Conservation (phyloP, 2,888 invertebrate genomes). For the Drosophila stalkeri region DNA sequence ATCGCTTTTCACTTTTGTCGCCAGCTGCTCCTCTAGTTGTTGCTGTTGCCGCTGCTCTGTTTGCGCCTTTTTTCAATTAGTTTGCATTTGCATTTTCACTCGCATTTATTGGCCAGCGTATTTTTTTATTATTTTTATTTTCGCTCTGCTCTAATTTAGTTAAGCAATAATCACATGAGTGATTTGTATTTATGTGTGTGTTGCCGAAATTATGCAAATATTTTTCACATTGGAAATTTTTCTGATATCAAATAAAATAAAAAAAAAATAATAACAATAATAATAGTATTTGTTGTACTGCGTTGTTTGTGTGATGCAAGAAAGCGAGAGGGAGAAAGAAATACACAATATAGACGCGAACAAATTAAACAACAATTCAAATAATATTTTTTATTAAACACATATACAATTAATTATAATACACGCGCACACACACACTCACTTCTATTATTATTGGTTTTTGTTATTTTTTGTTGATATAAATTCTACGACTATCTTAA, state of each 20-base stretch:
- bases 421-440: conserved; percentile 23
- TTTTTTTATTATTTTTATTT: conserved; percentile 13
- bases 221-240: conserved; percentile 54
- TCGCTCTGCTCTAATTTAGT: conserved; percentile 45
- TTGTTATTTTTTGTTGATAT: conserved; percentile 27
- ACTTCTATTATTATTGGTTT: conserved; percentile 7
- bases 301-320: conserved; percentile 31
- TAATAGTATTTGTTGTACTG: conserved; percentile 47
- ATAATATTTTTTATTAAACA: conserved; percentile 5
- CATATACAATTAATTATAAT: conserved; percentile 21
- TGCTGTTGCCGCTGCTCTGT: conserved; percentile 30
- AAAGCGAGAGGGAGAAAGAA: conserved; percentile 4
- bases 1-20: conserved; percentile 77
- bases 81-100: conserved; percentile 61
- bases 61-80: conserved; percentile 66
- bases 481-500: conserved; percentile 67
- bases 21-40: conserved; percentile 17
- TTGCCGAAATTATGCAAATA: conserved; percentile 62
- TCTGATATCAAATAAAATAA: conserved; percentile 22
- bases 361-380: conserved; percentile 16
- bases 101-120: conserved; percentile 48
- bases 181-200: conserved; percentile 22
- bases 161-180: conserved; percentile 29
- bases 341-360: conserved; percentile 24
- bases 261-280: conserved; percentile 35